Evolutionary conservation across 2,888 invertebrate species (phyloP).

Genomic region (Ochropleura plecta): DNA sequence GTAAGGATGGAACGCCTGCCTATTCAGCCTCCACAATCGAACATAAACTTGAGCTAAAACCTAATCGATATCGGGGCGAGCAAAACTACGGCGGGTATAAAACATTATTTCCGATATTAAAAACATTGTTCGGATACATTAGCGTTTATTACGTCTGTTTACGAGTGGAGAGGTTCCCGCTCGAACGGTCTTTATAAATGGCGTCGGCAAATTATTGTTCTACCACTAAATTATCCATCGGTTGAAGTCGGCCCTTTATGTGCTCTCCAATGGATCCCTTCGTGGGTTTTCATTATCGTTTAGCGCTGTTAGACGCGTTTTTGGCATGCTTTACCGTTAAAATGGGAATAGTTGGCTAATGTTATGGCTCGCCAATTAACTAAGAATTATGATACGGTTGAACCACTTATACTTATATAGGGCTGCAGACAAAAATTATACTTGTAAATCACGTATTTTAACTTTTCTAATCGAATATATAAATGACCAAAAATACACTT

Average conservation of each 20-base stretch:
- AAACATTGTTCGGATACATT: slow-evolving; percentile 67
- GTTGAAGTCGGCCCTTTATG: slow-evolving; percentile 54
- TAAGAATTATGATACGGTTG: slow-evolving; percentile 38
- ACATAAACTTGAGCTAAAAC: slow-evolving; percentile 17
- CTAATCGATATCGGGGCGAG: slow-evolving; percentile 36
- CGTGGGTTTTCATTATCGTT: slow-evolving; percentile 55
- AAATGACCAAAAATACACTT: too few species aligned
- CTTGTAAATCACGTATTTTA: too few species aligned
- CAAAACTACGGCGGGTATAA: slow-evolving; percentile 53
- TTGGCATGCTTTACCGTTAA: slow-evolving; percentile 37
- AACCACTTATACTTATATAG: not conserved
- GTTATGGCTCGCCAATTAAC: slow-evolving; percentile 37
- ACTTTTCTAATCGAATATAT: too few species aligned
- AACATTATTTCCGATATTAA: slow-evolving; percentile 64
- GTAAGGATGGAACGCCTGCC: not conserved
- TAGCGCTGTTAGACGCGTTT: slow-evolving; percentile 43
- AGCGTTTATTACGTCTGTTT: slow-evolving; percentile 66
- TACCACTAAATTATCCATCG: slow-evolving; percentile 67
- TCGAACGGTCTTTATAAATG: slow-evolving; percentile 66
- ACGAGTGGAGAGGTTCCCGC: slow-evolving; percentile 58
- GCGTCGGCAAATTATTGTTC: slow-evolving; percentile 69
- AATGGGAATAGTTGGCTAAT: slow-evolving; percentile 50
- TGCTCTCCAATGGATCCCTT: slow-evolving; percentile 49
- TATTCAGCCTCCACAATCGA: not conserved
- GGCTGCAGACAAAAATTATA: too few species aligned